phyloP scores from a whole-genome alignment of 1,140 invertebrate genomes.

The Lordiphosa collinella region DNA sequence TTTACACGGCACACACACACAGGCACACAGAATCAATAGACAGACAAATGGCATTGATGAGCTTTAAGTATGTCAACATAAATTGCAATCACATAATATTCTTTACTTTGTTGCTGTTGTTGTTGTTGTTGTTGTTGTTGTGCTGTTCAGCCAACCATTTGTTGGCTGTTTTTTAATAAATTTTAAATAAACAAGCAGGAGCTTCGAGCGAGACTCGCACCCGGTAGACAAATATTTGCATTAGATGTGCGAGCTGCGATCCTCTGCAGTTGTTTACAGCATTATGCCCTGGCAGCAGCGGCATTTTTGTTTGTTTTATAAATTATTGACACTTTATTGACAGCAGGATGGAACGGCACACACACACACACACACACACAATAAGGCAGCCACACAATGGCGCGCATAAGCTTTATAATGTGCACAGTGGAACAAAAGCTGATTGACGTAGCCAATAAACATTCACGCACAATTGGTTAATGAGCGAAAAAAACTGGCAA shows the following conservation, averaged over 20 bases:
- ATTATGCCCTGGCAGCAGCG: slow-evolving; percentile 44
- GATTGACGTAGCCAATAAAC: slow-evolving; percentile 21
- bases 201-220: slow-evolving; percentile 23
- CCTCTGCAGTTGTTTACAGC: slow-evolving; percentile 40
- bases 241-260: slow-evolving; percentile 42
- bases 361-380: too few species aligned
- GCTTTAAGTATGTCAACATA: slow-evolving; percentile 72
- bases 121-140: slow-evolving; percentile 13
- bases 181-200: slow-evolving; percentile 71
- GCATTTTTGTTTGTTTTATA: slow-evolving; percentile 73
- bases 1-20: slow-evolving; percentile 35
- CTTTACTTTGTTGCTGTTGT: slow-evolving; percentile 11
- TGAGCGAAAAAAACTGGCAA: slow-evolving; percentile 22
- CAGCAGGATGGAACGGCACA: too few species aligned
- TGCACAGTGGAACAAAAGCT: slow-evolving; percentile 54
- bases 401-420: slow-evolving; percentile 47
- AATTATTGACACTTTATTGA: slow-evolving; percentile 78
- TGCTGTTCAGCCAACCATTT: slow-evolving; percentile 23
- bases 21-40: not conserved
- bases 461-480: slow-evolving; percentile 36
- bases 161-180: slow-evolving; percentile 68
- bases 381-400: too few species aligned
- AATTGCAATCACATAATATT: slow-evolving; percentile 68
- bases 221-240: slow-evolving; percentile 67
- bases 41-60: slow-evolving; percentile 54